Percentiles rank a stretch among this genome's conserved stretches.
Evolutionary conservation across 2,888 invertebrate genomes (phyloP).

Genomic region (Lutraria lutraria): DNA sequence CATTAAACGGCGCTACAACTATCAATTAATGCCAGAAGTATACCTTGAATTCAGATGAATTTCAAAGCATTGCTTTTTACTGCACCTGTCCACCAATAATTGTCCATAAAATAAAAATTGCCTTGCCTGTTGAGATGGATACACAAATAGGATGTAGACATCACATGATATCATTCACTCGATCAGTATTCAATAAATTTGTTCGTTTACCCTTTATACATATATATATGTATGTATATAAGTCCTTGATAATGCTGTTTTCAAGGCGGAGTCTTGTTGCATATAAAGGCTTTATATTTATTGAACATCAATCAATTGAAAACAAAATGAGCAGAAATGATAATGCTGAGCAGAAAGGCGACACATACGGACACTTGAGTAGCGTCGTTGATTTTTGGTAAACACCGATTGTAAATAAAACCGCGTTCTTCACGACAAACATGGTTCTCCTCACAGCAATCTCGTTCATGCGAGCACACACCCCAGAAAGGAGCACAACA

Average conservation of each 20-base stretch:
- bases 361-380: neutral
- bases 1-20: too few species aligned
- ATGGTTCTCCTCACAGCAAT: slow-evolving; percentile 77
- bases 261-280: neutral
- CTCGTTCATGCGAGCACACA: slow-evolving; percentile 71
- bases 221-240: too few species aligned
- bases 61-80: too few species aligned
- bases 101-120: too few species aligned
- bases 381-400: slow-evolving; percentile 58
- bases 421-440: slow-evolving; percentile 75
- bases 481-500: slow-evolving; percentile 82
- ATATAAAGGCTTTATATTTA: neutral
- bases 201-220: too few species aligned
- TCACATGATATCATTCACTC: too few species aligned
- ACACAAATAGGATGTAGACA: too few species aligned
- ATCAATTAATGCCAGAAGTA: too few species aligned
- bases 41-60: too few species aligned
- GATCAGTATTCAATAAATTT: too few species aligned
- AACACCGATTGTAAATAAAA: slow-evolving; percentile 78
- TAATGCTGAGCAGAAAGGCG: slow-evolving; percentile 7
- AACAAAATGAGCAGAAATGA: slow-evolving; percentile 12
- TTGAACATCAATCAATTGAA: neutral
- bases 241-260: neutral
- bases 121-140: too few species aligned
- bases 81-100: too few species aligned